Base-by-base conservation (phyloP, 2,113 vertebrate genomes). In the Oreocharis arfaki region DNA sequence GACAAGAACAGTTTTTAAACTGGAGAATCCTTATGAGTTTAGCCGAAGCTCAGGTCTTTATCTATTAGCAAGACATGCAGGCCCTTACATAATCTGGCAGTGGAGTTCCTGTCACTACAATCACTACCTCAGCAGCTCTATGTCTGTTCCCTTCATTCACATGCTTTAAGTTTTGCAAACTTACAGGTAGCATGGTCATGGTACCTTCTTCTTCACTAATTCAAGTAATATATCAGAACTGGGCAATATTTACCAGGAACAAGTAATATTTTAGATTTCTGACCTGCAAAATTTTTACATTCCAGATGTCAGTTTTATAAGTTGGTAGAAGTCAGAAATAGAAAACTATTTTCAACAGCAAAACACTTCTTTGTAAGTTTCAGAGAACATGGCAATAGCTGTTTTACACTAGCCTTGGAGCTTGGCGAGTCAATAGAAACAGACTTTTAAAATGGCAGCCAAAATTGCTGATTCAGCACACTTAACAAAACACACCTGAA, bases 1-100 rank as follows among this genome's bases (percentile, higher is more conserved):
- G 95, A 89, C 42, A 95, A 71, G 44, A n/a, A 47, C 17, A 35
- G 44, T 68, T 88, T 46, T 87, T 94, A 96, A 97, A 97, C 55
- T 90, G 82, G 91, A 98, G 97, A 97, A 92, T 92, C 47, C 53
- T 91, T 95, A 96, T 92, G 91, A 81, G 64, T 96, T 97, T 97
- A 95, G 81, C 83, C 85, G 94, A 97, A 97, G 71, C 60, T 94
- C 42, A 67, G 73, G 65, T 60, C 42, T 90, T 94, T 93, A 84
- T 94, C 87, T 84, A 33, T 42, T 60, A 94, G 32, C 35, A 61
- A 95, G 37, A 17, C 50, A 32, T 52, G 57, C 42, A 90, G 79
- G 15, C 15, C 30, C 92, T 87, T 81, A 71, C 18, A 74, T 75
- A 61, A 78, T 44, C 42, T 69, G 80, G 16, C 68, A 84, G 56